Percentiles rank a stretch among this genome's conserved stretches.
phyloP scores from a whole-genome alignment of 2,888 invertebrate species.

The Temnothorax unifasciatus region DNA sequence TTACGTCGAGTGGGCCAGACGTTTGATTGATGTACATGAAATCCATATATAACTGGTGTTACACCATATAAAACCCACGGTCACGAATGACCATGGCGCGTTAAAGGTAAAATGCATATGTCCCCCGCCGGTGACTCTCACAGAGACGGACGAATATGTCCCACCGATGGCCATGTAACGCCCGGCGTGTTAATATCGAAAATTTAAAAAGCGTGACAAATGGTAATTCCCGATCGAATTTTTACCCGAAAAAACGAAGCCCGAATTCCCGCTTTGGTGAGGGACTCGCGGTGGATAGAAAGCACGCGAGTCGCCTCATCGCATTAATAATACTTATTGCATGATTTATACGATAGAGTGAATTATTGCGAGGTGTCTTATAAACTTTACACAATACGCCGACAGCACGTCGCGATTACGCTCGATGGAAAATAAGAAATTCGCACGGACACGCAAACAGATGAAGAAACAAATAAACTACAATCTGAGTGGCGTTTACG shows the following conservation, averaged over 20 bases:
- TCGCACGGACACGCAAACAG: no score
- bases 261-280: neutral
- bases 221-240: slow-evolving; percentile 22
- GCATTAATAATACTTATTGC: neutral
- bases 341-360: neutral
- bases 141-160: slow-evolving; percentile 6
- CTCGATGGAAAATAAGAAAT: neutral
- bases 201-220: slow-evolving; percentile 26
- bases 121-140: neutral
- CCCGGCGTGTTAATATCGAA: slow-evolving; percentile 28
- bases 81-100: neutral
- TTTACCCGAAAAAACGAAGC: neutral
- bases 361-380: slow-evolving; percentile 7
- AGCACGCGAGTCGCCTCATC: no score
- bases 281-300: neutral
- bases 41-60: neutral
- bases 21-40: slow-evolving; percentile 24
- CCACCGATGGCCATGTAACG: slow-evolving; percentile 15
- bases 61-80: slow-evolving; percentile 14
- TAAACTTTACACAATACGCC: neutral
- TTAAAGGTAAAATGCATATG: slow-evolving; percentile 22
- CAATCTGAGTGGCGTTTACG: slow-evolving; percentile 3
- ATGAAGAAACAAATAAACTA: neutral
- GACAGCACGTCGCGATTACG: neutral
- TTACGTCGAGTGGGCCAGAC: neutral